Base-by-base conservation (phyloP, 92 coral and sea anemone genomes). In the Isaurus tuberculatus region DNA sequence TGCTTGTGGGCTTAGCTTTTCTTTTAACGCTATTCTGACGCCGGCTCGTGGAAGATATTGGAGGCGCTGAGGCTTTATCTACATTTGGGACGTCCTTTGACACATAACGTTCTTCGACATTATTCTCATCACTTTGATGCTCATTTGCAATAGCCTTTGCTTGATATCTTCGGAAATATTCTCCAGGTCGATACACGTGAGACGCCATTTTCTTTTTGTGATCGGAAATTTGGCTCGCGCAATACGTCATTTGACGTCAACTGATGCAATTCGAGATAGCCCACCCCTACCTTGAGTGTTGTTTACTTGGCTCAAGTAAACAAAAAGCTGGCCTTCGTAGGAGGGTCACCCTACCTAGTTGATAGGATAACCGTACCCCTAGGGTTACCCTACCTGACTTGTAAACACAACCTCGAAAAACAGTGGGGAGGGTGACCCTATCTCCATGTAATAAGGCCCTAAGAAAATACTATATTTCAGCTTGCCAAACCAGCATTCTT, bases 181-280 rank as follows among this genome's bases (percentile, higher is more conserved):
- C 17, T 5, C 55, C 57, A 70, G 73, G 73, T 69, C 27, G 73
- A 70, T 22, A 70, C 32, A 19, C 55, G 10, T 25, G 57, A 70
- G 75, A 70, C 11, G 31, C 31, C 75, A 69, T 69, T 69, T 69
- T 69, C 25, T 34, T 69, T 69, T 69, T 65, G 28, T 69, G 48
- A 32, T 69, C 55, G 31, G 22, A 70, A 70, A 70, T 70, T 42
- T 70, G 75, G 75, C 30, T 28, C 57, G 57, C 30, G 57, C 37
- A 70, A 37, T 16, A 33, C 51, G 74, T 69, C 74, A 37, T 34
- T 34, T 70, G 75, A 37, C 5, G 75, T 42, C 75, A 70, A 13
- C 22, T 37, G 32, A 10, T 37, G 57, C 75, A 37, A 42, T 40
- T 37, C 75, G 16, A 70, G 32, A 70, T 69, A 19, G 26, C 48